These are phyloP conservation scores for Diarsia mendica DNA, from an alignment of 2,888 invertebrate genomes.

Conservation along the genomic window DNA sequence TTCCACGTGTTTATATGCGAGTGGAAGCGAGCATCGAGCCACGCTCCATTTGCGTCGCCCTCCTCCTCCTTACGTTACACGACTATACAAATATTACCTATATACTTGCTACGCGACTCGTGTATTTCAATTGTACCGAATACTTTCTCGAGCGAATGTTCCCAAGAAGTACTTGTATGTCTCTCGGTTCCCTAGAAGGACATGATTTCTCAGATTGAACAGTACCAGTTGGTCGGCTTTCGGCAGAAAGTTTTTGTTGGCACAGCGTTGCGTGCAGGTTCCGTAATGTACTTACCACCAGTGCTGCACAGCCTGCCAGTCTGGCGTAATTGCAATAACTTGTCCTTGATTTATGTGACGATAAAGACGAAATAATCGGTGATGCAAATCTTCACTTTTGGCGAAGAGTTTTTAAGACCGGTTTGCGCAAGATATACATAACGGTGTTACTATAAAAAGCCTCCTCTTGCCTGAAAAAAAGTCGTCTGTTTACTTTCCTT, in stretches of 20 bases:
- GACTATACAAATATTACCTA: constrained; percentile 66
- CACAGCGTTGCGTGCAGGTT: constrained; percentile 75
- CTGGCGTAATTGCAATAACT: constrained; percentile 74
- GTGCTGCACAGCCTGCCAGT: constrained; percentile 52
- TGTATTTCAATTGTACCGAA: constrained; percentile 72
- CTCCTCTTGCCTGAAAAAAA: constrained; percentile 22
- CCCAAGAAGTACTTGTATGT: constrained; percentile 70
- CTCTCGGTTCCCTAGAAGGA: constrained; percentile 81
- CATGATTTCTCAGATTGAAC: constrained; percentile 84
- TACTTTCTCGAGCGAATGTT: constrained; percentile 74
- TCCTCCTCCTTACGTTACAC: constrained; percentile 75
- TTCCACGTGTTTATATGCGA: constrained; percentile 78
- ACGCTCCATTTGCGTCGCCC: constrained; percentile 83
- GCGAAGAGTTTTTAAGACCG: constrained; percentile 46
- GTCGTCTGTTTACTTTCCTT: constrained; percentile 36
- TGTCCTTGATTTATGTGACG: constrained; percentile 71
- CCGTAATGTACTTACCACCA: constrained; percentile 72
- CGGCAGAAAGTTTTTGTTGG: constrained; percentile 84
- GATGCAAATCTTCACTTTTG: constrained; percentile 69
- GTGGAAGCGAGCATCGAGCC: constrained; percentile 81
- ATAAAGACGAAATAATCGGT: constrained; percentile 66
- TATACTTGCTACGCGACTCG: constrained; percentile 58
- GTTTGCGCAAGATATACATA: constrained; percentile 27
- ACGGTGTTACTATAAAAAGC: constrained; percentile 38
- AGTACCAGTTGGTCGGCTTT: constrained; percentile 85